phyloP scores from a whole-genome alignment of 2,113 vertebrate genomes.

The Oceanodroma tethys region DNA sequence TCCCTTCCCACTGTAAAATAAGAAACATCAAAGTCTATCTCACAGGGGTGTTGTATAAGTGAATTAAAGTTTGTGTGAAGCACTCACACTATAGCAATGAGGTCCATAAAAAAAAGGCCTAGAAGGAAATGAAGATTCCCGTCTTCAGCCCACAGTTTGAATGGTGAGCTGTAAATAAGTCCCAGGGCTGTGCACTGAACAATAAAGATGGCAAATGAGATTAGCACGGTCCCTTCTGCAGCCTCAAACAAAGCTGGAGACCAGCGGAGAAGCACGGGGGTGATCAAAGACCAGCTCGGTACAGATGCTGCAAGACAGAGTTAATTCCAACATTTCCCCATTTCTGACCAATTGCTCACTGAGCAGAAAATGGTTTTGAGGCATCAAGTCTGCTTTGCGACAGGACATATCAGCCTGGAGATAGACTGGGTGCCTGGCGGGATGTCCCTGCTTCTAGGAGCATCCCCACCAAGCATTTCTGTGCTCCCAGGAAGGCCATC shows the following conservation, averaged over 20 bases:
- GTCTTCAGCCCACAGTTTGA: not conserved
- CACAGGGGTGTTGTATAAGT: not conserved
- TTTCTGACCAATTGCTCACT: not conserved
- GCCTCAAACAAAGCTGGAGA: not conserved
- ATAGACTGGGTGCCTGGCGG: too few species aligned
- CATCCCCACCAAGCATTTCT: not conserved
- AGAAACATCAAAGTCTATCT: not conserved
- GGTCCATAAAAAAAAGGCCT: not conserved
- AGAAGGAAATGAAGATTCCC: not conserved
- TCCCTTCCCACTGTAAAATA: not conserved
- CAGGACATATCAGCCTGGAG: not conserved
- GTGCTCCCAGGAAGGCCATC: not conserved
- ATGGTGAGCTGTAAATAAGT: not conserved
- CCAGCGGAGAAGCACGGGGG: not conserved
- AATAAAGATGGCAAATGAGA: not conserved
- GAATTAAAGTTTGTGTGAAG: not conserved
- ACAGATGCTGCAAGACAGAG: not conserved
- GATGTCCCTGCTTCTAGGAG: not conserved
- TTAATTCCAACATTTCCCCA: not conserved
- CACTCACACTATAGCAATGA: not conserved
- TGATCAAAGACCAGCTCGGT: not conserved
- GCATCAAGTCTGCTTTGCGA: fast-evolving
- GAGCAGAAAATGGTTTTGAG: not conserved
- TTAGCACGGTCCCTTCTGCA: not conserved
- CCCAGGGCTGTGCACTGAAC: not conserved